phyloP scores from a whole-genome alignment of 2,113 vertebrate genomes.

The Sebastes fasciatus region DNA sequence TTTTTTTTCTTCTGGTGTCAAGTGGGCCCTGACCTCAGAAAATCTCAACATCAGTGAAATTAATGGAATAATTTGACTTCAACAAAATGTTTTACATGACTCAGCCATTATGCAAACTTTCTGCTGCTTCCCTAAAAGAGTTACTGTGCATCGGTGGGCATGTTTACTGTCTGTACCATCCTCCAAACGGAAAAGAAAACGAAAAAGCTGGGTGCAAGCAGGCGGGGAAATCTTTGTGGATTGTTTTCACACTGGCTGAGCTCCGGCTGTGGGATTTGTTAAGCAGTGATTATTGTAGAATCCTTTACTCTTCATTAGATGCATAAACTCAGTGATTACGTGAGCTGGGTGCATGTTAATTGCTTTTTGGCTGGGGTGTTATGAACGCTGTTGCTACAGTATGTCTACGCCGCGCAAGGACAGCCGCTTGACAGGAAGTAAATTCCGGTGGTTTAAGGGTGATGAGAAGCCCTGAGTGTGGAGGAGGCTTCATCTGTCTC shows the following conservation, averaged over 20 bases:
- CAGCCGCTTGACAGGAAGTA: conserved; percentile 55
- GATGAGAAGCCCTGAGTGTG: conserved; percentile 68
- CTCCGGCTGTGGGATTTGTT: conserved; percentile 29
- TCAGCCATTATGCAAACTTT: conserved; percentile 78
- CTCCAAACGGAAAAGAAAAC: conserved; percentile 11
- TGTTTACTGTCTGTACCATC: conserved; percentile 52
- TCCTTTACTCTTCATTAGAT: conserved; percentile 45
- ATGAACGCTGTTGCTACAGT: conserved; percentile 16
- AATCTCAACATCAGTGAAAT: conserved; percentile 46
- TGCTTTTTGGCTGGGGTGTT: conserved; percentile 6
- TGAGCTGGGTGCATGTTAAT: conserved; percentile 6
- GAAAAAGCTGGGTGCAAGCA: background rate
- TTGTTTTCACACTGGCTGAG: conserved; percentile 44
- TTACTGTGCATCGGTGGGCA: conserved; percentile 38
- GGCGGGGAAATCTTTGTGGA: conserved; percentile 6
- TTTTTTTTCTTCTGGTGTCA: conserved; percentile 31
- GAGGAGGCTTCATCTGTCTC: conserved; percentile 70
- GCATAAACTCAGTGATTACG: conserved; percentile 16
- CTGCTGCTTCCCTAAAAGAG: conserved; percentile 64
- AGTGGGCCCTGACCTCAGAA: conserved; percentile 25
- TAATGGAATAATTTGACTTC: conserved; percentile 48
- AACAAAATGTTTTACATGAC: conserved; percentile 60
- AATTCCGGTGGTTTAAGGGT: conserved; percentile 65
- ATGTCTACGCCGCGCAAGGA: conserved; percentile 6
- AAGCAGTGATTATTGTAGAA: conserved; percentile 15